Evolutionary conservation across 92 coral and sea anemone species (phyloP), one percentile per base, ranked within the genome.

Genomic region (Palythoa grandis): DNA sequence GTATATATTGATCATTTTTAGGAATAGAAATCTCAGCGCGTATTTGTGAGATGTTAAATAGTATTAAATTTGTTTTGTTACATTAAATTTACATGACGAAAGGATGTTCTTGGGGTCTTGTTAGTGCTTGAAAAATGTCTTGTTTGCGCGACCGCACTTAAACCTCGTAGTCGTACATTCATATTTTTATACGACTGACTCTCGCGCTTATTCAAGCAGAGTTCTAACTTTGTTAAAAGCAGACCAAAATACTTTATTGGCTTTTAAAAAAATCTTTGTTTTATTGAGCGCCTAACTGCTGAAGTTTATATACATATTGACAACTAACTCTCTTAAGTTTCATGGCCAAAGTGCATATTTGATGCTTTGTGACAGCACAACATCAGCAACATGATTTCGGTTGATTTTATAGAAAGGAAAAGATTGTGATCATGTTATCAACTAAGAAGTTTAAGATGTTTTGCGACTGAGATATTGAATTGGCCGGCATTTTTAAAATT

Each of bases 381-480:
- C 47, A 5, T 29, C 37, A 54, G 20, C 53, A 43, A 52, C 25
- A 54, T 35, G 50, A 14, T 20, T 17, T 22, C 48, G 37, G 22
- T 37, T 25, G 53, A 43, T 19, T 54, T 54, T 54, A 13, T 20
- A 76, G 10, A 53, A 43, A 48, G 5, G 13, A 53, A 75, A 75
- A 76, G 63, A 52, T 75, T 75, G 11, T 75, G 58, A 75, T 76
- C 80, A 10, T n/a, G 43, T 25, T 52, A 76, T 76, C 66, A 76
- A 29, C 48, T 15, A 22, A 19, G 57, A 22, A 80, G 40, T 65
- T 47, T 47, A 16, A 65, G 65, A 80, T 63, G 85, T 24, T 63
- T 19, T 76, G 63, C 37, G 11, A 53, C 52, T 13, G 60, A 76
- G 4, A 76, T 63, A 48, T 29, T 50, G 58, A 38, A 16, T 10